Evolutionary conservation across 2,797 vertebrate species (phyloP).

Genomic region (Lagocephalus sceleratus): DNA sequence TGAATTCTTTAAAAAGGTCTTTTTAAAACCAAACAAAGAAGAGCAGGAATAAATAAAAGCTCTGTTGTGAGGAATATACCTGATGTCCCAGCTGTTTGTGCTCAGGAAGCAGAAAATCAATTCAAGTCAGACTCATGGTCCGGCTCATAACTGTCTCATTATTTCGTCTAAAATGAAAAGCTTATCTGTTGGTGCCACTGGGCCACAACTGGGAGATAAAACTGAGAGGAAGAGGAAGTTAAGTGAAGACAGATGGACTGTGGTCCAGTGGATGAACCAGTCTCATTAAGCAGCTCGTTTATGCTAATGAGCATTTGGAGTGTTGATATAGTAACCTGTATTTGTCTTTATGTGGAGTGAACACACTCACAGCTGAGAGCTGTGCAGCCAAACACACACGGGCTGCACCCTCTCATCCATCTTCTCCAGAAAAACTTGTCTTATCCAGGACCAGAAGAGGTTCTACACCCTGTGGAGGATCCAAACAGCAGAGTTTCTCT

Average conservation of each 20-base stretch:
- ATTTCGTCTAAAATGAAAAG: conserved; percentile 61
- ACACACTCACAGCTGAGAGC: conserved; percentile 9
- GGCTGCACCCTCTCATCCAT: conserved; percentile 23
- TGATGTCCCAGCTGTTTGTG: conserved; percentile 24
- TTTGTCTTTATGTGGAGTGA: conserved; percentile 19
- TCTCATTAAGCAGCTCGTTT: conserved; percentile 33
- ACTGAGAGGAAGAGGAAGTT: conserved; percentile 10
- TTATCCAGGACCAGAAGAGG: too few species aligned
- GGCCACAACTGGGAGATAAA: conserved; percentile 9
- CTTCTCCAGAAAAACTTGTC: conserved; percentile 19
- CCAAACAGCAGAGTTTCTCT: too few species aligned
- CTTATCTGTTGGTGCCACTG: conserved; percentile 45
- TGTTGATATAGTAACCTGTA: conserved; percentile 18
- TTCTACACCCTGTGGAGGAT: too few species aligned
- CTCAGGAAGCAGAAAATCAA: conserved; percentile 16
- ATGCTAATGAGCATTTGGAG: conserved; percentile 25
- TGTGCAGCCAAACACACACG: conserved; percentile 23
- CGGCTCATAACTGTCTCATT: conserved; percentile 51
- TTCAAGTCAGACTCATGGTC: conserved; percentile 21
- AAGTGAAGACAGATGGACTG: conserved; percentile 20
- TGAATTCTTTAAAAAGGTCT: conserved; percentile 16
- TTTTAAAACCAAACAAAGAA: background rate
- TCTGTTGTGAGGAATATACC: background rate
- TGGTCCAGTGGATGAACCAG: conserved; percentile 1
- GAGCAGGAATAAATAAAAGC: background rate